Base-by-base conservation (phyloP, 2,888 invertebrate species). In the Parnassius mnemosyne region DNA sequence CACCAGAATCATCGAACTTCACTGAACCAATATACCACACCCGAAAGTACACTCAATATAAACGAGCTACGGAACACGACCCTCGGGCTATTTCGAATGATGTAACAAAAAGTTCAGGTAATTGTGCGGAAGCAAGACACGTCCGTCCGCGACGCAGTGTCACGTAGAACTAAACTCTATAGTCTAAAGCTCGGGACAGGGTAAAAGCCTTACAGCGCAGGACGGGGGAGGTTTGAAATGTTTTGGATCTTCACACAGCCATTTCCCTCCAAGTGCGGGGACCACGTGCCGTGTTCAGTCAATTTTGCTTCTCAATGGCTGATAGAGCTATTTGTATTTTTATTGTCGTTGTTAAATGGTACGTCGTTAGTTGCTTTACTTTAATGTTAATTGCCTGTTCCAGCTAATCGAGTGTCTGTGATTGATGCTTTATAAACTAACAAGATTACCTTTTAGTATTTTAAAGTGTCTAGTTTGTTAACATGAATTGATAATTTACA, bases 221-320 rank as follows among this genome's bases (percentile, higher is more conserved):
- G 76, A 77, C 76, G 83, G 78, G 84, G 85, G 81, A 73, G 74
- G 81, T 84, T 82, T 79, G 80, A 78, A 86, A 82, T 87, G 86
- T 86, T 84, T 86, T 85, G 87, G 84, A 81, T 84, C 84, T 81
- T 83, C 81, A 76, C 77, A 77, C 76, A 75, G 80, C 75, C 74
- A 83, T 83, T 87, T 85, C 83, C 84, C 80, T 78, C 76, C 71
- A 68, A 79, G 77, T 79, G 74, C 72, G 71, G 72, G 73, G 70
- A 82, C 85, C 88, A 89, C 87, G 88, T 89, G 88, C 83, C 79
- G 71, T 75, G 81, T 78, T 83, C 81, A 83, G 85, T 85, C 78
- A 85, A 84, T 87, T 87, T 83, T 81, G 43, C 79, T 76, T 78
- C 74, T 81, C 81, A 81, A 84, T 81, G 73, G 77, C 71, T 20